These are phyloP conservation scores for Drosophila lacertosa DNA, from an alignment of 1,140 invertebrate species.

Conservation along the genomic window DNA sequence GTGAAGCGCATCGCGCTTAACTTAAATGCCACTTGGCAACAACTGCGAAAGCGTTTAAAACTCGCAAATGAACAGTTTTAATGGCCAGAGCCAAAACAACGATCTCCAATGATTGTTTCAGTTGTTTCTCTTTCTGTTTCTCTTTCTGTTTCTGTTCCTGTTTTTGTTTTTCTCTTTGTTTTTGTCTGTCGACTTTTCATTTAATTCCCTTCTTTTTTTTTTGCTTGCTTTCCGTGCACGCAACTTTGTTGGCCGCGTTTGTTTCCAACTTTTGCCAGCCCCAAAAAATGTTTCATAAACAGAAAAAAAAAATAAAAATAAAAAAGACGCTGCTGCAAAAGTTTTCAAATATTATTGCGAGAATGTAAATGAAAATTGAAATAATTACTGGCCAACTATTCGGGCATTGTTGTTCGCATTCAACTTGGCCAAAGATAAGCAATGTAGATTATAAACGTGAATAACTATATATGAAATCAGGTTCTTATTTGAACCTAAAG, in stretches of 20 bases:
- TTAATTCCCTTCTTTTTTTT: conserved; percentile 15
- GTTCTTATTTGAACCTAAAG: too few species aligned
- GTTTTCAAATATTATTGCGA: conserved; percentile 46
- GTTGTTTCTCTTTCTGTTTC: conserved; percentile 5
- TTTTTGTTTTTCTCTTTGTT: conserved; percentile 14
- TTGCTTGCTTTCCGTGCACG: conserved; percentile 12
- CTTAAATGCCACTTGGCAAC: conserved; percentile 39
- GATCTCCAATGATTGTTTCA: conserved; percentile 27
- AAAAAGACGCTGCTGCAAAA: conserved; percentile 18
- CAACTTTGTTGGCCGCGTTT: conserved; percentile 42
- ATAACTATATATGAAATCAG: too few species aligned
- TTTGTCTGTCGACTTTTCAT: conserved; percentile 25
- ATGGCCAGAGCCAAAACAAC: conserved; percentile 11
- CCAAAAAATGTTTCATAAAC: conserved; percentile 47
- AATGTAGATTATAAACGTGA: too few species aligned
- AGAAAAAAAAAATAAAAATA: conserved; percentile 32
- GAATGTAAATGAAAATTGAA: conserved; percentile 55
- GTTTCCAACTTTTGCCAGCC: conserved; percentile 40
- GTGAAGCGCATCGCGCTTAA: conserved; percentile 40
- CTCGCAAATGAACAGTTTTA: conserved; percentile 49
- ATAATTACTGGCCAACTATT: conserved; percentile 49
- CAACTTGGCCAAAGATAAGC: not conserved
- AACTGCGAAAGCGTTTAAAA: conserved; percentile 39
- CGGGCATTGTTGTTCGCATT: conserved; percentile 35
- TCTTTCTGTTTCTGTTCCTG: conserved; percentile 6